Conservation (phyloP, 2,797 vertebrate species). For the Sylvia borin region DNA sequence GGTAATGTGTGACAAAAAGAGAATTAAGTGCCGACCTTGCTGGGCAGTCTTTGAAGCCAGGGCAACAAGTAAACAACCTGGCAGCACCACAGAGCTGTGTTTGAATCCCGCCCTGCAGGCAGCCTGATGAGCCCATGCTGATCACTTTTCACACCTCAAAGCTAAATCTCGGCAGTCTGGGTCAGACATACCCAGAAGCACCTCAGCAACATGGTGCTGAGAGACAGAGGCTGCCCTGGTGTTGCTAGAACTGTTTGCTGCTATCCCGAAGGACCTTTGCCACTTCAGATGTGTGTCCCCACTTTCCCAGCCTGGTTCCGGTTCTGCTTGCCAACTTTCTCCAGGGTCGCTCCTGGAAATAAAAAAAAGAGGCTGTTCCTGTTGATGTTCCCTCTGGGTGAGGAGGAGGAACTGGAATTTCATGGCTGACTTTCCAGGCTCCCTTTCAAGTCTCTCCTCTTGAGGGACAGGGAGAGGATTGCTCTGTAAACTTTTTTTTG, state of each 20-base stretch:
- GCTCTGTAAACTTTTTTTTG: not conserved
- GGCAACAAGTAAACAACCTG: not conserved
- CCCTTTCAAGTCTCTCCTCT: not conserved
- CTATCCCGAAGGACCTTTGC: not conserved
- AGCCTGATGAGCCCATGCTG: not conserved
- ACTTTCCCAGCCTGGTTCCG: not conserved
- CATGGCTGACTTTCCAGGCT: not conserved
- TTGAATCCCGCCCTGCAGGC: rapidly evolving
- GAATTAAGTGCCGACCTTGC: not conserved
- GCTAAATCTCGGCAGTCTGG: not conserved
- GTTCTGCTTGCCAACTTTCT: not conserved
- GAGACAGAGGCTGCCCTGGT: not conserved
- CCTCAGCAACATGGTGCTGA: not conserved
- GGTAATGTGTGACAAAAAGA: not conserved
- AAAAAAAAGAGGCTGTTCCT: not conserved
- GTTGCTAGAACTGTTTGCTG: not conserved
- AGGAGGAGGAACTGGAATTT: not conserved
- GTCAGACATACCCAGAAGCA: not conserved
- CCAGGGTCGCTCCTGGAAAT: not conserved
- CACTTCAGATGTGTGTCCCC: not conserved
- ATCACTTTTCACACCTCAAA: not conserved
- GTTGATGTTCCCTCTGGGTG: not conserved
- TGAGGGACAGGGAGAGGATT: not conserved
- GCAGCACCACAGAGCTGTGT: not conserved
- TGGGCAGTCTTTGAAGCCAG: not conserved